A percentile compares a stretch with the other conserved stretches of the same genome.
Evolutionary conservation across 2,888 invertebrate species (phyloP).

Genomic region (Megaustenia siamemsis): DNA sequence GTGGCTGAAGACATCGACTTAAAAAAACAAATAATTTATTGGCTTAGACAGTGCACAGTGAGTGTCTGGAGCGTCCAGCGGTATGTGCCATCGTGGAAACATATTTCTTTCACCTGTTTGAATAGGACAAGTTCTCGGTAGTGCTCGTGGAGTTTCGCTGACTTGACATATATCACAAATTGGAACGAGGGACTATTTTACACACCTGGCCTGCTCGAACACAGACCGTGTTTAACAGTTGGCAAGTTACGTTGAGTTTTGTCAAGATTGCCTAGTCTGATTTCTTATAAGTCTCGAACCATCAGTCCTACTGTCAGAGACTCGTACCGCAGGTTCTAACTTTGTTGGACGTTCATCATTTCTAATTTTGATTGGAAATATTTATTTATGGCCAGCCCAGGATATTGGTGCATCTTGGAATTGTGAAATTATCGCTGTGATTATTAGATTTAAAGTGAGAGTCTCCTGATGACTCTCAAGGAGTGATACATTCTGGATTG

Average conservation of each 20-base stretch:
- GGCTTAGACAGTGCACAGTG: not conserved
- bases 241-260: not conserved
- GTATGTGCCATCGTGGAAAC: not conserved
- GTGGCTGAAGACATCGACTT: not conserved
- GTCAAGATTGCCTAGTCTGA: not conserved
- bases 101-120: not conserved
- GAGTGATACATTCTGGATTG: not conserved
- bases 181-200: not conserved
- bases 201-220: not conserved
- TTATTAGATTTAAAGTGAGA: too few species aligned
- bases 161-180: not conserved
- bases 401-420: too few species aligned
- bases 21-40: not conserved
- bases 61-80: not conserved
- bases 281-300: not conserved
- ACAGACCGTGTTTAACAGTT: not conserved
- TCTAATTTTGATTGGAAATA: too few species aligned
- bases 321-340: too few species aligned
- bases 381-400: too few species aligned
- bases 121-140: not conserved
- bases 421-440: too few species aligned
- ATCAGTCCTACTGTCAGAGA: not conserved
- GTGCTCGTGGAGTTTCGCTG: not conserved
- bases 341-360: too few species aligned
- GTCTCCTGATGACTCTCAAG: too few species aligned